These are phyloP conservation scores for Lepidotrigona ventralis DNA, from an alignment of 1,140 invertebrate species.

Conservation along the genomic window DNA sequence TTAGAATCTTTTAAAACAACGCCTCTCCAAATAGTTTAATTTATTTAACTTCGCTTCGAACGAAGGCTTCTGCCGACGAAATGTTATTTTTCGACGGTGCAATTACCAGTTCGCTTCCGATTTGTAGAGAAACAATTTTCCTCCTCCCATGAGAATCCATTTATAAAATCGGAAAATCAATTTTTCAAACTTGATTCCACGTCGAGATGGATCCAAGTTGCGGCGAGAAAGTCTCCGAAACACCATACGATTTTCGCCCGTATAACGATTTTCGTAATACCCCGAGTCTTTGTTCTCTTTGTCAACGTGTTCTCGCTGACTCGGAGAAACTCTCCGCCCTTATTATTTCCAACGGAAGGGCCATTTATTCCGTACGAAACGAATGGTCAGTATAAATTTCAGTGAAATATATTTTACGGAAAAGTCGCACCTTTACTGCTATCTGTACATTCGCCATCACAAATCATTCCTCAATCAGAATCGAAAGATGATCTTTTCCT, in stretches of 20 bases:
- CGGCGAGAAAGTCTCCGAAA: too few relatives aligned
- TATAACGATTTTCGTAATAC: background rate
- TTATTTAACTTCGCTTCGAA: too few relatives aligned
- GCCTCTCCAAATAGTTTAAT: too few relatives aligned
- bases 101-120: background rate
- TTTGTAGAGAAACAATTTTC: background rate
- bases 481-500: background rate
- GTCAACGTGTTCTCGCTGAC: background rate
- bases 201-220: too few relatives aligned
- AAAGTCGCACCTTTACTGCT: background rate
- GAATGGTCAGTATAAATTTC: slow-evolving; percentile 18
- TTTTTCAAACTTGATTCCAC: too few relatives aligned
- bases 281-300: background rate
- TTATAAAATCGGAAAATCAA: too few relatives aligned
- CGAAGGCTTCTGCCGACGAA: too few relatives aligned
- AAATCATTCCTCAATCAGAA: slow-evolving; percentile 37
- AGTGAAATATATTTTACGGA: background rate
- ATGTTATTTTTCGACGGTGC: too few relatives aligned
- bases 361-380: background rate
- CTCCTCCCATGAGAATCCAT: too few relatives aligned
- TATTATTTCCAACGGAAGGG: background rate
- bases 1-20: too few relatives aligned
- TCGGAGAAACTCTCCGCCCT: background rate
- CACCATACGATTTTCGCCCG: too few relatives aligned
- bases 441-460: slow-evolving; percentile 7